Evolutionary conservation across 2,888 invertebrate genomes (phyloP).

Genomic region (Lepidochitona cinerea): DNA sequence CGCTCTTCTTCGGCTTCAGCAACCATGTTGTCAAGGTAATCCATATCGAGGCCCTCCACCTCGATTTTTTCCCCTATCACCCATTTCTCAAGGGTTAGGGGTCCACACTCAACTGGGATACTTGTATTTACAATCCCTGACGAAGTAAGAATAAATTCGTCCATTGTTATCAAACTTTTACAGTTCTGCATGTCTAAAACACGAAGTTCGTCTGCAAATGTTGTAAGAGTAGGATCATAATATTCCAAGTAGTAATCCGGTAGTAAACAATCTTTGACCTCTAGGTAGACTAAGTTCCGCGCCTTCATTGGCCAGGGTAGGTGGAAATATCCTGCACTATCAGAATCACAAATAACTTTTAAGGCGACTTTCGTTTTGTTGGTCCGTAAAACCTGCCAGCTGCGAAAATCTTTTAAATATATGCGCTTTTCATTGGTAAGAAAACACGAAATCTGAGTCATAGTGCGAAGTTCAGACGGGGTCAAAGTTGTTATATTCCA

Average conservation of each 20-base stretch:
- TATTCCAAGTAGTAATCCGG: neutral
- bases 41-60: too few species aligned
- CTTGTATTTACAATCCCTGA: neutral
- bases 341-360: neutral
- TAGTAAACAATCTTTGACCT: neutral
- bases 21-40: too few species aligned
- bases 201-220: neutral
- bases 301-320: conserved; percentile 2
- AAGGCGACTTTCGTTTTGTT: neutral
- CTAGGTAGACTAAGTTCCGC: neutral
- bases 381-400: neutral
- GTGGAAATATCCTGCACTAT: neutral
- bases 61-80: too few species aligned
- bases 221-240: neutral
- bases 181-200: neutral
- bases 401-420: neutral
- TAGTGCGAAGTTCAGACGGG: neutral
- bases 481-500: neutral
- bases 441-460: neutral
- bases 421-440: neutral
- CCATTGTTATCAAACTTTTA: neutral
- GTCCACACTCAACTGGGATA: neutral
- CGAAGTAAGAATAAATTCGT: neutral
- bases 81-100: neutral
- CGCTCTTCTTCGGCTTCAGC: too few species aligned